Evolutionary conservation across 2,113 vertebrate species (phyloP).

Genomic region (Tretioscincus oriximinensis): DNA sequence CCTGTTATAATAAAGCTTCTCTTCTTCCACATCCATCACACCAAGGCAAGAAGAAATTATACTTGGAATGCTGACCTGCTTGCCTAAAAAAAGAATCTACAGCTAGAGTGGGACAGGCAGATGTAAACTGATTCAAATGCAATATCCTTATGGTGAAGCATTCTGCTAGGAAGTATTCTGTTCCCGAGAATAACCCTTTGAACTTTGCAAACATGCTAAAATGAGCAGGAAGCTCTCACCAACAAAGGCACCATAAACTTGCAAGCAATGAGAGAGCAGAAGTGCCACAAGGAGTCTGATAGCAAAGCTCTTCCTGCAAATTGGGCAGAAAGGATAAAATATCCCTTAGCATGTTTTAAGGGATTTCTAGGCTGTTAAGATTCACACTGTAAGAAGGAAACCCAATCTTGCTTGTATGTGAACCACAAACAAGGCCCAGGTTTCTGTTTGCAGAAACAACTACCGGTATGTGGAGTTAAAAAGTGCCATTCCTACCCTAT

Average conservation of each 20-base stretch:
- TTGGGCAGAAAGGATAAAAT: not conserved
- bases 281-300: not conserved
- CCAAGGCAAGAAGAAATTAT: not conserved
- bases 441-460: not conserved
- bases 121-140: not conserved
- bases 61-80: not conserved
- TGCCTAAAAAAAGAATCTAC: not conserved
- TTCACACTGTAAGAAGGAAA: not conserved
- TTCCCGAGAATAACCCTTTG: not conserved
- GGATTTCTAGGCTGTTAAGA: not conserved
- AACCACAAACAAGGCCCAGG: not conserved
- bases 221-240: not conserved
- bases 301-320: not conserved
- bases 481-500: not conserved
- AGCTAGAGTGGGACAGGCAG: not conserved
- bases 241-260: not conserved
- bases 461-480: not conserved
- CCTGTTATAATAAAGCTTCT: not conserved
- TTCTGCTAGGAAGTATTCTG: not conserved
- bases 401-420: not conserved
- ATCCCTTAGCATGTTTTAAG: not conserved
- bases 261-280: not conserved
- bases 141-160: not conserved
- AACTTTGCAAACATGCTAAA: not conserved
- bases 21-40: not conserved